phyloP scores from a whole-genome alignment of 2,797 vertebrate species.

The Scolopax bukidnonensis region DNA sequence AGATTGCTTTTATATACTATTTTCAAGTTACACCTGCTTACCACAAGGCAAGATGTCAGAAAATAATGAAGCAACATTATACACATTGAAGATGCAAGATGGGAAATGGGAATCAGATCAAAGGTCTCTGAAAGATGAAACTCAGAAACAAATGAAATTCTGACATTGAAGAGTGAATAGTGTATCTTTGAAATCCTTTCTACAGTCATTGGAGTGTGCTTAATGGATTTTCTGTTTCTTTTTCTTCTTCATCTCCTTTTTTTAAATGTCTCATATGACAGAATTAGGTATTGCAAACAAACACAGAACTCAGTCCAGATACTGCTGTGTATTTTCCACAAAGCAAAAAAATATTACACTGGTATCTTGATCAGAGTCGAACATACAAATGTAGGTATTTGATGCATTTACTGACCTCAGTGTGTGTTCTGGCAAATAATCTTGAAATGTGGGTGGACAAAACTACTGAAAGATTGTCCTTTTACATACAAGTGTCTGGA shows the following conservation, averaged over 20 bases:
- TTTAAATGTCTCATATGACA: neutral
- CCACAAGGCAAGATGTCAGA: constrained; percentile 72
- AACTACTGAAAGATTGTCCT: neutral
- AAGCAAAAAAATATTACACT: neutral
- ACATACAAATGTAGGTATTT: neutral
- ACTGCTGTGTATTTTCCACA: neutral
- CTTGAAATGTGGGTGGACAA: neutral
- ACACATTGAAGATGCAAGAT: constrained; percentile 65
- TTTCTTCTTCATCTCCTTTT: neutral
- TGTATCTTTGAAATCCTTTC: constrained; percentile 48
- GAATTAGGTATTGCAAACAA: constrained; percentile 26
- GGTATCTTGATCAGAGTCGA: neutral
- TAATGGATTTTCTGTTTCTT: neutral
- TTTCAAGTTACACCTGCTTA: constrained; percentile 73
- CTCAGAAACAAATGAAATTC: constrained; percentile 69
- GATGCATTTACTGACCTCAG: neutral
- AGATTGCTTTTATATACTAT: constrained; percentile 72
- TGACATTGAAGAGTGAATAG: constrained; percentile 25
- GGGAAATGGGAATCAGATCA: constrained; percentile 70
- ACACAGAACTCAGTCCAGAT: neutral
- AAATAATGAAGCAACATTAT: constrained; percentile 76
- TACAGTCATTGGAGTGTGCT: neutral
- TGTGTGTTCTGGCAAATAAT: neutral
- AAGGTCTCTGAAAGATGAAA: constrained; percentile 72
- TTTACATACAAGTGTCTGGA: neutral